A percentile compares a stretch with the other conserved stretches of the same genome.
phyloP scores from a whole-genome alignment of 2,113 vertebrate genomes.

The Thamnophis sirtalis region DNA sequence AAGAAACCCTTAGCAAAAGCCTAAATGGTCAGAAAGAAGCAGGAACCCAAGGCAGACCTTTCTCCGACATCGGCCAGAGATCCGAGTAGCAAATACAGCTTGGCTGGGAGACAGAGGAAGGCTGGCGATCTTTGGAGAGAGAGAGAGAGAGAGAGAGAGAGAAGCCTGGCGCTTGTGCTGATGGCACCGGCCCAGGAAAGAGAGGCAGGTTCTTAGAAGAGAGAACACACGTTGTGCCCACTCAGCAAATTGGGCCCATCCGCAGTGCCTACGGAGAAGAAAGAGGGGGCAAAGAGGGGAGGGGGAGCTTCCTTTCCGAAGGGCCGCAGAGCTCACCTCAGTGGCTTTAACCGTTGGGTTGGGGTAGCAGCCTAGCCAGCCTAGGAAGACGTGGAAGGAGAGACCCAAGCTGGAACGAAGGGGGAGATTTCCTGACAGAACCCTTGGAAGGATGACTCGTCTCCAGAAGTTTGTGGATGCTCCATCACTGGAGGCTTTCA shows the following conservation, averaged over 20 bases:
- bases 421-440: not conserved
- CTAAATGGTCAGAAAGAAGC: not conserved
- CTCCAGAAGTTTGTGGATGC: not conserved
- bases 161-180: conserved; percentile 1
- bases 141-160: conserved; percentile 8
- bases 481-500: not conserved
- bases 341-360: conserved; percentile 15
- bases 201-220: not conserved
- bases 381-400: not conserved
- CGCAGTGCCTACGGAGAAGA: conserved; percentile 2
- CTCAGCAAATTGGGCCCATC: not conserved
- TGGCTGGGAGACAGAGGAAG: not conserved
- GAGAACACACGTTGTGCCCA: not conserved
- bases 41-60: not conserved
- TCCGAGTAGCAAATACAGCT: not conserved
- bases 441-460: not conserved
- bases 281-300: not conserved
- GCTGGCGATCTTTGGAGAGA: not conserved
- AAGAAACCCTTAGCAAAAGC: not conserved
- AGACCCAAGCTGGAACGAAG: not conserved
- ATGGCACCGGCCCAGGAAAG: conserved; percentile 4
- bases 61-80: too few species aligned
- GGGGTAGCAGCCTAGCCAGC: not conserved
- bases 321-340: not conserved
- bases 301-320: not conserved